phyloP scores from a whole-genome alignment of 2,888 invertebrate species.

The Drosophila meridiana region DNA sequence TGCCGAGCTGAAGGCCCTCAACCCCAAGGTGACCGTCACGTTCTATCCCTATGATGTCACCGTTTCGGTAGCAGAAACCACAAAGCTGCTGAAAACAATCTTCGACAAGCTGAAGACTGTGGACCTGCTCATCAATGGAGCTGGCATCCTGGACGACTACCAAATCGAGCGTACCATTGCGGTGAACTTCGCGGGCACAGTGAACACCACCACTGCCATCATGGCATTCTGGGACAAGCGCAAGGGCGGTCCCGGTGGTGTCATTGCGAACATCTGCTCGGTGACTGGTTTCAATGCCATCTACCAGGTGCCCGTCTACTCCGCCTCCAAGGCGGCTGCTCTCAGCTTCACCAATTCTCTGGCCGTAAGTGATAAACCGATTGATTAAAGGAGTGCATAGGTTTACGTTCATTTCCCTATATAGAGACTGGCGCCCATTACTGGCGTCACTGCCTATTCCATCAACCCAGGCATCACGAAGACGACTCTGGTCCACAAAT shows the following conservation, averaged over 20 bases:
- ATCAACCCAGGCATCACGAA: conserved; percentile 72
- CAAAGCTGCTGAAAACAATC: conserved; percentile 70
- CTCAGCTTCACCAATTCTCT: conserved; percentile 83
- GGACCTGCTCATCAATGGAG: conserved; percentile 78
- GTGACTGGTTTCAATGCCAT: conserved; percentile 78
- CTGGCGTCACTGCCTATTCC: conserved; percentile 70
- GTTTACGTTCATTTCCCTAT: not conserved
- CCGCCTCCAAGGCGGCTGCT: conserved; percentile 84
- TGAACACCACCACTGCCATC: conserved; percentile 78
- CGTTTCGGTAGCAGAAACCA: conserved; percentile 62
- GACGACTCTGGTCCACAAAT: conserved; percentile 62
- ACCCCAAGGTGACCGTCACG: conserved; percentile 61
- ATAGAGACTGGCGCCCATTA: conserved; percentile 63
- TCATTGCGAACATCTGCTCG: conserved; percentile 84
- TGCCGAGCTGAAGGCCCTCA: conserved; percentile 62
- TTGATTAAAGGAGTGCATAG: no score
- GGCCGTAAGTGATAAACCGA: conserved; percentile 67
- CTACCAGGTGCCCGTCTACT: conserved; percentile 81
- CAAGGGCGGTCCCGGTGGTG: conserved; percentile 84
- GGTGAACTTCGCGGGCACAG: conserved; percentile 74
- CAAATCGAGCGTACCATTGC: conserved; percentile 74
- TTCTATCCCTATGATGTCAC: conserved; percentile 76
- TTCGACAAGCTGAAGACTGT: conserved; percentile 65
- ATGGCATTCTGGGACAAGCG: conserved; percentile 84
- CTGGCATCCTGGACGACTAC: conserved; percentile 74